These are phyloP conservation scores for Phorcus lineatus DNA, from an alignment of 2,888 invertebrate species.

Conservation along the genomic window DNA sequence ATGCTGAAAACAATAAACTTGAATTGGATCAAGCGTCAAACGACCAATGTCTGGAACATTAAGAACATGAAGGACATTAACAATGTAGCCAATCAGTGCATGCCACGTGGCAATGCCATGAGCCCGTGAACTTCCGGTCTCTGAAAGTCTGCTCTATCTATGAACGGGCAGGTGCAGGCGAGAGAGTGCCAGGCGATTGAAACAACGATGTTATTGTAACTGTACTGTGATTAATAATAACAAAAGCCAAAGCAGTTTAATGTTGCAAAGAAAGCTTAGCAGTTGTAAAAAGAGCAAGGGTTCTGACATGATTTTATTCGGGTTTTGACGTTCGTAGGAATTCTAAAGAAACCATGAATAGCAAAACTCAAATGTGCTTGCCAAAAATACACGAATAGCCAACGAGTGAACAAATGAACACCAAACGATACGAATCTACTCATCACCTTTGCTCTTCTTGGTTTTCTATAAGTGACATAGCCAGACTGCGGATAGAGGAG, in stretches of 20 bases:
- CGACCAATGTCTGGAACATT: not conserved
- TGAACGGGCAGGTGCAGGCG: no score
- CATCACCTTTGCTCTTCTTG: slow-evolving; percentile 22
- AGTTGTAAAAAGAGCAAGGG: slow-evolving; percentile 21
- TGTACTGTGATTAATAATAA: slow-evolving; percentile 1
- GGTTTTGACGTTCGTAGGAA: not conserved
- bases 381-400: slow-evolving; percentile 4
- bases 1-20: slow-evolving; percentile 3
- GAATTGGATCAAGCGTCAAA: slow-evolving; percentile 10
- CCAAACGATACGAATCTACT: not conserved
- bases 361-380: slow-evolving; percentile 20
- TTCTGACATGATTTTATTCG: slow-evolving; percentile 2
- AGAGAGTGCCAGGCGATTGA: no score
- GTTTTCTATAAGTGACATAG: slow-evolving; percentile 11
- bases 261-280: not conserved
- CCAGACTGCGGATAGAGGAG: not conserved
- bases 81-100: slow-evolving; percentile 14
- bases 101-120: slow-evolving; percentile 1
- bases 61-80: slow-evolving; percentile 21
- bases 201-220: not conserved
- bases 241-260: slow-evolving; percentile 8
- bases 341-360: not conserved
- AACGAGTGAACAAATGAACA: slow-evolving; percentile 16
- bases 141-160: no score
- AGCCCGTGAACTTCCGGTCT: no score